A percentile compares a stretch with the other conserved stretches of the same genome.
Conservation (phyloP, 2,113 vertebrate species). For the Poecile atricapillus region DNA sequence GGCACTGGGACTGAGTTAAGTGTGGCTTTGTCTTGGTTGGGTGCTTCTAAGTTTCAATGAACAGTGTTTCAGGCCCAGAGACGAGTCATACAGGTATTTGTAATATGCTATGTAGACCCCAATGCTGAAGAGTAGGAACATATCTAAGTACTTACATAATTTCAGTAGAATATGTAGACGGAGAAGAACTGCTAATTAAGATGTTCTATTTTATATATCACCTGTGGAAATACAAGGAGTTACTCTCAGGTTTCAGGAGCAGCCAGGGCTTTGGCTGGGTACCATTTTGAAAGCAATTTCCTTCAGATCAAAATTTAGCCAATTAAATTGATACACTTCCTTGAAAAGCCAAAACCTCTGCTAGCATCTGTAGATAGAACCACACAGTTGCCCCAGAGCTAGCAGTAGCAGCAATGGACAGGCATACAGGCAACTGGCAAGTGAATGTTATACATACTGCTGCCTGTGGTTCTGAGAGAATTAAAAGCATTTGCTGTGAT, state of each 20-base stretch:
- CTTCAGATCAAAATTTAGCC: not conserved
- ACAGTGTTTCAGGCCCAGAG: not conserved
- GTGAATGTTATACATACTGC: slow-evolving; percentile 50
- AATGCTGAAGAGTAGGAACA: not conserved
- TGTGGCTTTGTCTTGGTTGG: not conserved
- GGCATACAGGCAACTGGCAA: slow-evolving; percentile 37
- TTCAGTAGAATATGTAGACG: not conserved
- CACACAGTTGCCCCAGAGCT: not conserved
- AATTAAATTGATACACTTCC: not conserved
- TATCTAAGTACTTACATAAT: not conserved
- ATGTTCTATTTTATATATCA: not conserved
- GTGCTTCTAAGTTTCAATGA: not conserved
- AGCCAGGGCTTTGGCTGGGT: not conserved
- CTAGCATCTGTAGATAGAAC: not conserved
- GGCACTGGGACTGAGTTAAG: not conserved
- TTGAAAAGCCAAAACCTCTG: not conserved
- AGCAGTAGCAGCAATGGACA: slow-evolving; percentile 27
- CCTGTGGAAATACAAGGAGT: not conserved
- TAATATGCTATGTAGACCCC: not conserved
- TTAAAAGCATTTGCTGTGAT: slow-evolving; percentile 63
- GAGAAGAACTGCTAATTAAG: not conserved
- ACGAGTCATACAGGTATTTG: not conserved
- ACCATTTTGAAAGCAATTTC: not conserved
- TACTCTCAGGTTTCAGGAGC: not conserved
- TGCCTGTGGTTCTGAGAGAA: slow-evolving; percentile 66